Percentiles rank a stretch among this genome's conserved stretches.
Evolutionary conservation across 2,113 vertebrate species (phyloP).

Genomic region (Mobula hypostoma): DNA sequence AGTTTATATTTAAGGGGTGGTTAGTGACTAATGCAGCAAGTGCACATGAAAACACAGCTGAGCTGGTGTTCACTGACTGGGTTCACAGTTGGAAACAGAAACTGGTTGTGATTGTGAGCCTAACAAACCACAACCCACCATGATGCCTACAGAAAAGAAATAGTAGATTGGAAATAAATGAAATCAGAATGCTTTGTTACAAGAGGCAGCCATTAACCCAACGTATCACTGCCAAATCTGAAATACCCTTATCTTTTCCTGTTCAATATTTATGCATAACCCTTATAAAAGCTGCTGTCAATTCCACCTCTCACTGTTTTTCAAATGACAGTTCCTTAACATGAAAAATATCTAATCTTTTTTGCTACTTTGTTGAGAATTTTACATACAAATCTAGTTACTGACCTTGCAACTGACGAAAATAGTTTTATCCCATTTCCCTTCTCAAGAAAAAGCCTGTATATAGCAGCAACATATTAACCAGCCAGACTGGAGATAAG

Average conservation of each 20-base stretch:
- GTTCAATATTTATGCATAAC: background rate
- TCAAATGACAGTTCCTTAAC: background rate
- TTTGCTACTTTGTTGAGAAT: too few species aligned
- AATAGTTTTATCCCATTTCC: background rate
- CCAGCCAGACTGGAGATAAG: too few species aligned
- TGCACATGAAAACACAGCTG: background rate
- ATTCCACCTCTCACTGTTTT: background rate
- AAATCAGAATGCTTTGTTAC: background rate
- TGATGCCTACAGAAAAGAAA: background rate
- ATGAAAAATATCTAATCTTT: background rate
- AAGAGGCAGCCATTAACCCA: background rate
- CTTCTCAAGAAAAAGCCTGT: background rate
- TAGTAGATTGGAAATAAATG: background rate
- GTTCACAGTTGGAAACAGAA: background rate
- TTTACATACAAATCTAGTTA: too few species aligned
- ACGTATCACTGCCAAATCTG: background rate
- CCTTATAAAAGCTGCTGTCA: background rate
- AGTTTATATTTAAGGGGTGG: background rate
- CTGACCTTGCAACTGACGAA: background rate
- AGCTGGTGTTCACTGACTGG: too few species aligned
- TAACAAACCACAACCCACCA: background rate
- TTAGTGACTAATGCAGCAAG: background rate
- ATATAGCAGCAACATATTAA: too few species aligned
- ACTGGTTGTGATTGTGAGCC: background rate
- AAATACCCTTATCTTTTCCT: background rate